Evolutionary conservation across 2,888 invertebrate genomes (phyloP).

Genomic region (Allolobophora icterica): DNA sequence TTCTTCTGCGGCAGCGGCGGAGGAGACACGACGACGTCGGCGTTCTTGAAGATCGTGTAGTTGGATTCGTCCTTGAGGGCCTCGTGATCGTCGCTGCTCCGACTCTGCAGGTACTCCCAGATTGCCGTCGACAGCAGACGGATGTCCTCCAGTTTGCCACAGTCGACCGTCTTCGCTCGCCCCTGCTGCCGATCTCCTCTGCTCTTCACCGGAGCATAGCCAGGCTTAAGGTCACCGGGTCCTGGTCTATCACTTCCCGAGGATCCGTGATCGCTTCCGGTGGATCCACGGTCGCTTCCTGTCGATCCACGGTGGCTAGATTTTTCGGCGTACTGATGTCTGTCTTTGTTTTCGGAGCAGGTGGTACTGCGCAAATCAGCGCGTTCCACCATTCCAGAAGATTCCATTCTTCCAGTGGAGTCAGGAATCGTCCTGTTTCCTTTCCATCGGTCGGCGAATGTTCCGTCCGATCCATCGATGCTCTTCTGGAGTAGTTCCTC

Average conservation of each 20-base stretch:
- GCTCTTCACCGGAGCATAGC: constrained; percentile 22
- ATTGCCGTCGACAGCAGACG: constrained; percentile 6
- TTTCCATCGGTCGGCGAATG: background rate
- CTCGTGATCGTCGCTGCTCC: background rate
- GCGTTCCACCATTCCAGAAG: background rate
- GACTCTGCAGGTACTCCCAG: constrained; percentile 14
- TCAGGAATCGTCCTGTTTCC: background rate
- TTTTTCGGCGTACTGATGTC: background rate
- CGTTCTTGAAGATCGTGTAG: constrained; percentile 29
- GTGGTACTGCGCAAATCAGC: background rate
- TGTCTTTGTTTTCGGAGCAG: background rate
- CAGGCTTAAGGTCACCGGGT: background rate
- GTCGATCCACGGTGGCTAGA: background rate
- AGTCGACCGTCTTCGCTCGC: background rate
- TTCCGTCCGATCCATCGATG: background rate
- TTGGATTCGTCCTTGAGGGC: background rate
- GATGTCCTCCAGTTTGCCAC: background rate
- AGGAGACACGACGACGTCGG: background rate
- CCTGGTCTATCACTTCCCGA: background rate
- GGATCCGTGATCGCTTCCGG: background rate
- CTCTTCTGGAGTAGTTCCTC: background rate
- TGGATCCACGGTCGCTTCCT: background rate
- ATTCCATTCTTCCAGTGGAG: background rate
- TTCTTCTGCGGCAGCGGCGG: constrained; percentile 21
- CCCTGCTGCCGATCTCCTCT: background rate